A percentile compares a stretch with the other conserved stretches of the same genome.
These are phyloP conservation scores for Clarias macrocephalus DNA, from an alignment of 2,113 vertebrate species.

Conservation along the genomic window DNA sequence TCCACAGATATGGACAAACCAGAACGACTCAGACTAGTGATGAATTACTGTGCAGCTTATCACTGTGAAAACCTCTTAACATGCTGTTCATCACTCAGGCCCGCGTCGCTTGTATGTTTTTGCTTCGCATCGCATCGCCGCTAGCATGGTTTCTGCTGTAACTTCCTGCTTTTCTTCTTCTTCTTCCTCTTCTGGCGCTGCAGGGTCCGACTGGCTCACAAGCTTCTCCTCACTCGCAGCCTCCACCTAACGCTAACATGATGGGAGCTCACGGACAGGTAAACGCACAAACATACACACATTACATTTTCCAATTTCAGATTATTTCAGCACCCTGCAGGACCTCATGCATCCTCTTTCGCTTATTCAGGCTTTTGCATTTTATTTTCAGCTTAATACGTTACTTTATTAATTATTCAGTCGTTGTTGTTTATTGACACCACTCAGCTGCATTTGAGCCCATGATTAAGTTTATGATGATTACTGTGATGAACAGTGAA, in stretches of 20 bases:
- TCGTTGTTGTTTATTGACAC: background rate
- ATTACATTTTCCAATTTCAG: background rate
- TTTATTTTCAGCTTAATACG: background rate
- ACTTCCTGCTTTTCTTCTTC: constrained; percentile 18
- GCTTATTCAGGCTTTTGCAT: constrained; percentile 1
- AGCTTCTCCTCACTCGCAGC: constrained; percentile 56
- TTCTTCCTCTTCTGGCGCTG: background rate
- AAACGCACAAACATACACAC: constrained; percentile 20
- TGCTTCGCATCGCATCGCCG: background rate
- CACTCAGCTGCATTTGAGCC: background rate
- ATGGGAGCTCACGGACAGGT: constrained; percentile 56
- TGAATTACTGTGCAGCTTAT: background rate
- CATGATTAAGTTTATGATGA: background rate
- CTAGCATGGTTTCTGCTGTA: constrained; percentile 7
- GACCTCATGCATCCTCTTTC: background rate
- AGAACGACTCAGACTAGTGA: background rate
- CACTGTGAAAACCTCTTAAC: background rate
- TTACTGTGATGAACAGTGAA: background rate
- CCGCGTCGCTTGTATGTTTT: background rate
- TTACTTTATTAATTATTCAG: background rate
- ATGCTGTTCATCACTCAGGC: background rate
- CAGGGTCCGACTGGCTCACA: constrained; percentile 60
- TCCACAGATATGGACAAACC: background rate
- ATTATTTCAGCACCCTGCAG: background rate
- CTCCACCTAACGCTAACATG: constrained; percentile 55